Percentiles rank a stretch among this genome's conserved stretches.
Evolutionary conservation across 2,797 vertebrate species (phyloP).

Genomic region (Lepilemur ruficaudatus): DNA sequence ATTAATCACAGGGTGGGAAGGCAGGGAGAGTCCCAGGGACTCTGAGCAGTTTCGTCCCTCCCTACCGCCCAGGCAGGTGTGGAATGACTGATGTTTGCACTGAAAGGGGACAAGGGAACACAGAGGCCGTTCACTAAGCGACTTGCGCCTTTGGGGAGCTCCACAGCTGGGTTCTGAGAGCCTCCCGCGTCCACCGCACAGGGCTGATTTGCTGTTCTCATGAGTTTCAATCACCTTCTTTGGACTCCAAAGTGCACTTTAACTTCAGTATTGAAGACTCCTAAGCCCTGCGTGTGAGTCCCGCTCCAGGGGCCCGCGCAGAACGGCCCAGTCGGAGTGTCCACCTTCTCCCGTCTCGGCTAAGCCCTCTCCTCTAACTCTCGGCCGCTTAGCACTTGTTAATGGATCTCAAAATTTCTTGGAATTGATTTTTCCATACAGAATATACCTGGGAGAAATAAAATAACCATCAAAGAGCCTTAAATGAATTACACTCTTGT

Average conservation of each 20-base stretch:
- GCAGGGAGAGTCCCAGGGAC: neutral
- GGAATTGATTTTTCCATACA: slow-evolving; percentile 63
- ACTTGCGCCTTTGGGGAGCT: neutral
- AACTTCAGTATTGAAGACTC: neutral
- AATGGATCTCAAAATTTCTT: slow-evolving; percentile 70
- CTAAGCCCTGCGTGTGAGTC: neutral
- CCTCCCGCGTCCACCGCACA: neutral
- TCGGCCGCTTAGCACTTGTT: slow-evolving; percentile 61
- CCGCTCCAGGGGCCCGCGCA: accelerated
- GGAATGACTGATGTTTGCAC: neutral
- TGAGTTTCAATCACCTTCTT: neutral
- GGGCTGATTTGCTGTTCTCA: neutral
- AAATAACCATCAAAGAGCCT: slow-evolving; percentile 69
- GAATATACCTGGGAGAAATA: slow-evolving; percentile 77
- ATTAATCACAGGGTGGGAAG: slow-evolving; percentile 28
- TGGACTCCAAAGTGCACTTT: neutral
- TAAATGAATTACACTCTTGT: slow-evolving; percentile 75
- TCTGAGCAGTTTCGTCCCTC: neutral
- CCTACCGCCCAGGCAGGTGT: neutral
- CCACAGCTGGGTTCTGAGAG: neutral
- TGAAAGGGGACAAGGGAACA: neutral
- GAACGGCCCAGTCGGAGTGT: neutral
- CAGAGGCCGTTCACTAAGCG: neutral
- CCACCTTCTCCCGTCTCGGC: slow-evolving; percentile 46
- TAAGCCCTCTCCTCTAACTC: neutral